Conservation (phyloP, 2,797 vertebrate genomes). For the Setipinna tenuifilis region DNA sequence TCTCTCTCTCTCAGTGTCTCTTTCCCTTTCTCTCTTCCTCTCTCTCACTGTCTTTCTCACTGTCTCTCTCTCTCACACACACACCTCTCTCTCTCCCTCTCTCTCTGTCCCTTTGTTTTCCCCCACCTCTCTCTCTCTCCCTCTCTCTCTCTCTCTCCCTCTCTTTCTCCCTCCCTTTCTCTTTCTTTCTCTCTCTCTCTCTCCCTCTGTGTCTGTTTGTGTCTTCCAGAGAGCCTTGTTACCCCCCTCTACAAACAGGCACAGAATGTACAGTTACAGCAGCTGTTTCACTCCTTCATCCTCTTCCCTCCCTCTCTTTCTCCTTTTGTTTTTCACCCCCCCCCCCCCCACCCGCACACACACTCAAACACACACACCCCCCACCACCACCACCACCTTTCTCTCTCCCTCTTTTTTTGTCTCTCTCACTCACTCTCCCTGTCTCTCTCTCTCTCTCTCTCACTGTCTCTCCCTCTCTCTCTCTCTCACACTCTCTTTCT, state of each 20-base stretch:
- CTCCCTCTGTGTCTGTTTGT: neutral
- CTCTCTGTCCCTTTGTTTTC: neutral
- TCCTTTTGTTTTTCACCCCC: no score
- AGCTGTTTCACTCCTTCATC: slow-evolving; percentile 16
- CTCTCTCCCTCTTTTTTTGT: neutral
- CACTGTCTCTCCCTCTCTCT: no score
- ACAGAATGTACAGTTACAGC: slow-evolving; percentile 1
- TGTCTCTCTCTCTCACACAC: neutral
- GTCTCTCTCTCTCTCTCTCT: no score
- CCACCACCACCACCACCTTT: neutral
- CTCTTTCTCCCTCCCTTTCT: neutral
- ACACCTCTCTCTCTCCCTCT: neutral
- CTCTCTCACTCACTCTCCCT: no score
- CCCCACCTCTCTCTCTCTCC: neutral
- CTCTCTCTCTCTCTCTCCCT: slow-evolving; percentile 23
- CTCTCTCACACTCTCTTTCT: no score
- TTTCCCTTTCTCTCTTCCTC: neutral
- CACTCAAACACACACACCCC: no score
- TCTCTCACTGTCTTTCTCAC: no score
- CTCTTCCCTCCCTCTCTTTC: neutral
- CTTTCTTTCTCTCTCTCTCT: neutral
- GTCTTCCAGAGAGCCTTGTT: neutral
- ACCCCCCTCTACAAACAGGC: slow-evolving; percentile 11
- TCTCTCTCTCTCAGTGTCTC: slow-evolving; percentile 22
- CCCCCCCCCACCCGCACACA: no score